phyloP scores from a whole-genome alignment of 2,113 vertebrate genomes.

The Daphoenositta chrysoptera region DNA sequence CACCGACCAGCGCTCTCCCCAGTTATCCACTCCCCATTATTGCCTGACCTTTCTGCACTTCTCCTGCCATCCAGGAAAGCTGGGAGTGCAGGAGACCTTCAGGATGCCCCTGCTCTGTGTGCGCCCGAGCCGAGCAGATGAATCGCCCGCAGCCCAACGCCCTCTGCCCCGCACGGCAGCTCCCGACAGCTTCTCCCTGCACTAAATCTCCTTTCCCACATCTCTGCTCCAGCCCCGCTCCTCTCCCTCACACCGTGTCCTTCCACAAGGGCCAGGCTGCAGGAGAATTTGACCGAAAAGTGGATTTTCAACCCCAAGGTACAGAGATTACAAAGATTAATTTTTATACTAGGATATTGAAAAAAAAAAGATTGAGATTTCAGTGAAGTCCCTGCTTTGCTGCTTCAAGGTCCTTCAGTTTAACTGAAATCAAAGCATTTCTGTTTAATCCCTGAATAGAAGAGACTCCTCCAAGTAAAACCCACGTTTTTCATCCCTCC shows the following conservation, averaged over 20 bases:
- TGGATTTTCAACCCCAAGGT: neutral
- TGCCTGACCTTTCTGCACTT: neutral
- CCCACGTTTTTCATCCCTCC: neutral
- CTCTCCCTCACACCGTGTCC: neutral
- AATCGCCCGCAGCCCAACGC: neutral
- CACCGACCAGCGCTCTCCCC: neutral
- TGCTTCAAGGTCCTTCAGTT: neutral
- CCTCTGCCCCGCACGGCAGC: neutral
- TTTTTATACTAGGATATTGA: neutral
- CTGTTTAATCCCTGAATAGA: neutral
- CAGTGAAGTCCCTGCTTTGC: neutral
- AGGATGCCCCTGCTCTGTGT: neutral
- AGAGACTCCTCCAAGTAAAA: neutral
- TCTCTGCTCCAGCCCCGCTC: neutral
- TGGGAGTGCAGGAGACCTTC: neutral
- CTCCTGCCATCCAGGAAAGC: neutral
- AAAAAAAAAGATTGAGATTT: neutral
- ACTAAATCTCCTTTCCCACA: neutral
- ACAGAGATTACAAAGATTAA: neutral
- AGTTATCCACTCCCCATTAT: fast-evolving
- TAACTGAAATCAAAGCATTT: neutral
- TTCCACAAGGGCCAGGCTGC: neutral
- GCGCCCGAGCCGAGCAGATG: neutral
- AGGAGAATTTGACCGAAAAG: neutral
- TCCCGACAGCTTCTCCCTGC: neutral